Conservation (phyloP, 2,797 vertebrate species). For the Halcyon badia region DNA sequence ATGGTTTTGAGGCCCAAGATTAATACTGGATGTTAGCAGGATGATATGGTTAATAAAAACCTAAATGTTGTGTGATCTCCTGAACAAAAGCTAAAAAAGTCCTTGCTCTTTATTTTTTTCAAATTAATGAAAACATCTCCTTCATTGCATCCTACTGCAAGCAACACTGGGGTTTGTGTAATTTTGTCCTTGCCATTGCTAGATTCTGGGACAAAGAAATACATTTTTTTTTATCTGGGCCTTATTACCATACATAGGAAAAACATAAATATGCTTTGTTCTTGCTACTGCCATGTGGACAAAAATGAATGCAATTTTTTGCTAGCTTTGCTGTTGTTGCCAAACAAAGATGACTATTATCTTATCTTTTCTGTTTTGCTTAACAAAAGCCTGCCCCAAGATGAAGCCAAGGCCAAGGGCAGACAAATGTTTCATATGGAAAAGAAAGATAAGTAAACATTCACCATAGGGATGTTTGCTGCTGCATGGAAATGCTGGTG, state of each 20-base stretch:
- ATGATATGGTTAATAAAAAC: neutral
- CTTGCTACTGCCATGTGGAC: neutral
- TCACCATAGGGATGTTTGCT: neutral
- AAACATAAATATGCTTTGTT: conserved; percentile 7
- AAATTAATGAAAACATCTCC: neutral
- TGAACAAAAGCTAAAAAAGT: neutral
- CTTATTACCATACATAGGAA: neutral
- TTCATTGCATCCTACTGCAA: neutral
- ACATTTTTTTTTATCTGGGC: neutral
- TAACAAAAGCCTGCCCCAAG: conserved; percentile 24
- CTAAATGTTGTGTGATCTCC: neutral
- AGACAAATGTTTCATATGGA: conserved; percentile 9
- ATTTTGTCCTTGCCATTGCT: neutral
- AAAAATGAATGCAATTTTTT: conserved; percentile 20
- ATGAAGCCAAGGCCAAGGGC: conserved; percentile 38
- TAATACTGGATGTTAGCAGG: neutral
- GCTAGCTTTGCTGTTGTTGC: neutral
- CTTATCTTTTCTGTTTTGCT: conserved; percentile 26
- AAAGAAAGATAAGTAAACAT: conserved; percentile 52
- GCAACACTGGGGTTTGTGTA: neutral
- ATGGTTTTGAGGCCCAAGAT: neutral
- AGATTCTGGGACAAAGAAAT: neutral
- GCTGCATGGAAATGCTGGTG: neutral
- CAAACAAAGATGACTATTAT: conserved; percentile 10
- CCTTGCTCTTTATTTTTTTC: neutral